Conservation (phyloP, 2,797 vertebrate genomes). For the Amazonetta brasiliensis region DNA sequence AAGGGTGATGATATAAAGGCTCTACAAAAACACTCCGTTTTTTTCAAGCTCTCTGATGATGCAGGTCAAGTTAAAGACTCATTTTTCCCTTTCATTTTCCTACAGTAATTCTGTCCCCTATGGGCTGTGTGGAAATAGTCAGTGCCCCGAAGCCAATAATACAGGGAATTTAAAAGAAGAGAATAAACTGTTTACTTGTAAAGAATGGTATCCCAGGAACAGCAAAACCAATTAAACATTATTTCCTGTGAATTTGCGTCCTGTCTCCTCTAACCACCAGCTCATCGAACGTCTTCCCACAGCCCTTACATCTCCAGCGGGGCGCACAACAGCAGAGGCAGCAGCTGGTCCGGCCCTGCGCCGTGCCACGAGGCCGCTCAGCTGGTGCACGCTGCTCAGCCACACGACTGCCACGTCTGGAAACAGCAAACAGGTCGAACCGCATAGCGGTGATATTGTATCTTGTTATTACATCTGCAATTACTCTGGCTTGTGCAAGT, state of each 20-base stretch:
- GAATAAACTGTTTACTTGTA: not conserved
- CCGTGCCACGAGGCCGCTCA: rapidly evolving
- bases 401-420: rapidly evolving
- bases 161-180: not conserved
- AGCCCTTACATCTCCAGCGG: rapidly evolving
- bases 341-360: not conserved
- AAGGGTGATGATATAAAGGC: conserved; percentile 49
- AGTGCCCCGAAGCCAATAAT: not conserved
- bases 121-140: not conserved
- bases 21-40: not conserved
- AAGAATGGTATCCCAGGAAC: not conserved
- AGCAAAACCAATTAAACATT: not conserved
- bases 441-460: rapidly evolving
- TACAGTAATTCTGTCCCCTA: conserved; percentile 32
- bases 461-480: not conserved
- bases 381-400: rapidly evolving
- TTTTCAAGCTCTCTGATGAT: conserved; percentile 49
- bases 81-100: not conserved
- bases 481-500: not conserved
- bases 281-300: rapidly evolving
- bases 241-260: not conserved
- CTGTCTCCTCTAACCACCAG: not conserved
- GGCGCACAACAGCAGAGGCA: rapidly evolving
- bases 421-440: rapidly evolving
- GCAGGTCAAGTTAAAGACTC: conserved; percentile 30